These are phyloP conservation scores for Sebastes dallii DNA, from an alignment of 2,797 vertebrate species.

Conservation along the genomic window DNA sequence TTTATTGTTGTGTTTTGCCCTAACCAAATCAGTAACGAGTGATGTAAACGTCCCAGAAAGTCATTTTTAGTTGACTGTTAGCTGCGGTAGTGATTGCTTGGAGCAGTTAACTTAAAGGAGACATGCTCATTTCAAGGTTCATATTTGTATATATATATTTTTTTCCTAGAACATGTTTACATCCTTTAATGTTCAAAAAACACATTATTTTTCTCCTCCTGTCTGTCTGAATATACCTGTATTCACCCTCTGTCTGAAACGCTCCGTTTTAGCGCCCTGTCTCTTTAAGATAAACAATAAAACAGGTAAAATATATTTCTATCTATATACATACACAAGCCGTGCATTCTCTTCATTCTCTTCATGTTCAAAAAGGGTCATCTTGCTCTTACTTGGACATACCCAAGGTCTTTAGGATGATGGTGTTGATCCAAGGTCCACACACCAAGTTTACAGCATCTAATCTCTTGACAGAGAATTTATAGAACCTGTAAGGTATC, in stretches of 20 bases:
- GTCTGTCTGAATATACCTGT: not conserved
- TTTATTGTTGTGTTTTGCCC: not conserved
- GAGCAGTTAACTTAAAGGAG: not conserved
- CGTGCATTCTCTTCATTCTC: not conserved
- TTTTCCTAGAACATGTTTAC: not conserved
- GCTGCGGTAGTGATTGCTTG: not conserved
- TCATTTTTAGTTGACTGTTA: not conserved
- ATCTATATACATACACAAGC: not conserved
- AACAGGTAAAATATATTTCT: not conserved
- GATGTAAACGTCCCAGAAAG: not conserved
- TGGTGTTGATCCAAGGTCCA: not conserved
- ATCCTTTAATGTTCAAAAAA: not conserved
- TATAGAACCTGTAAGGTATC: not conserved
- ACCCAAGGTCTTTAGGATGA: not conserved
- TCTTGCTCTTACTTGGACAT: not conserved
- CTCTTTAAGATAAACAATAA: not conserved
- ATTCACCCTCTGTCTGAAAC: no score
- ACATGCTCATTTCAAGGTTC: not conserved
- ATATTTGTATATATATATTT: rapidly evolving
- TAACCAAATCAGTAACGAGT: not conserved
- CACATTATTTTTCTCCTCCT: not conserved
- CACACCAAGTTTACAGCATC: not conserved
- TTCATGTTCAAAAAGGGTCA: not conserved
- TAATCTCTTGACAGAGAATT: not conserved
- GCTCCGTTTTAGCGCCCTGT: no score